phyloP scores from a whole-genome alignment of 2,888 invertebrate genomes.

The Tetanocera ferruginea region DNA sequence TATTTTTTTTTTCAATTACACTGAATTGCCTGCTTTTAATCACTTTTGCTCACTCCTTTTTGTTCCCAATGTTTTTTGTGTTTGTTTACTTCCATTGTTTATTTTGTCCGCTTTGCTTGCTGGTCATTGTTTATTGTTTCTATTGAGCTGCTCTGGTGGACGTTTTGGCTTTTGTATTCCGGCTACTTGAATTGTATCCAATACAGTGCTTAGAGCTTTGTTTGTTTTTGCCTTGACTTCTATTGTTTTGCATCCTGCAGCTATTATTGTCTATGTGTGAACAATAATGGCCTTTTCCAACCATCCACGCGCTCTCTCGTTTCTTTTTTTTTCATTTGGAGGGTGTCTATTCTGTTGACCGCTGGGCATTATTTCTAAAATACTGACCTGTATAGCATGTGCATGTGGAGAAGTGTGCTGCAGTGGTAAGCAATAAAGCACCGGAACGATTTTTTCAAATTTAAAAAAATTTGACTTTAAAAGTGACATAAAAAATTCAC shows the following conservation, averaged over 20 bases:
- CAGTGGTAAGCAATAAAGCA: too few species aligned
- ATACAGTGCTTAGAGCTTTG: neutral
- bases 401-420: too few species aligned
- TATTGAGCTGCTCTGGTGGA: neutral
- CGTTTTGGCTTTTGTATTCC: neutral
- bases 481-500: too few species aligned
- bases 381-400: too few species aligned
- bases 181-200: neutral
- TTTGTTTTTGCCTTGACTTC: neutral
- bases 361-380: too few species aligned
- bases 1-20: neutral
- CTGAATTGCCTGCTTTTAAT: constrained; percentile 1
- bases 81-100: neutral
- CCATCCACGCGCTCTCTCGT: too few species aligned
- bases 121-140: constrained; percentile 9
- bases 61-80: neutral
- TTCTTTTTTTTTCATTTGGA: neutral
- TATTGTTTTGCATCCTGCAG: constrained; percentile 24
- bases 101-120: neutral
- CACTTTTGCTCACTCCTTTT: neutral
- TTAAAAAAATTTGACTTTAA: too few species aligned
- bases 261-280: constrained; percentile 15
- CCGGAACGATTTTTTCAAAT: too few species aligned
- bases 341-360: too few species aligned
- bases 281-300: too few species aligned